Percentiles rank a stretch among this genome's conserved stretches.
phyloP scores from a whole-genome alignment of 2,797 vertebrate species.

The Coracias cyanogaster region DNA sequence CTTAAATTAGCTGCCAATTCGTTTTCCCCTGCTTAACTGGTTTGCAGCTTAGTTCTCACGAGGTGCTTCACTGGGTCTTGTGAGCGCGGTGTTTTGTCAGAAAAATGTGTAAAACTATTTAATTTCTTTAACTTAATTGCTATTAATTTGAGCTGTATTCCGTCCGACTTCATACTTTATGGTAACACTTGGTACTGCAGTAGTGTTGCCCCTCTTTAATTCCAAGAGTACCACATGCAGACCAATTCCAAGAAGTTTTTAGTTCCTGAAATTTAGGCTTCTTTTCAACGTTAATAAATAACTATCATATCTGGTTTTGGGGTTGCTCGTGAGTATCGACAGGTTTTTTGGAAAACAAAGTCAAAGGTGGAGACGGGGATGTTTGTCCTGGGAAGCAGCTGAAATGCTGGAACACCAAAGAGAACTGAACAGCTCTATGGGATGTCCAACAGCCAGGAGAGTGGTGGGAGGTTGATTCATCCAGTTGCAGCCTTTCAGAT shows the following conservation, averaged over 20 bases:
- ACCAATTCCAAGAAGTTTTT: slow-evolving; percentile 5
- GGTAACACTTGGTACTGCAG: slow-evolving; percentile 14
- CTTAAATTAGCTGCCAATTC: background rate
- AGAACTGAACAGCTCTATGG: background rate
- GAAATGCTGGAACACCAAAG: background rate
- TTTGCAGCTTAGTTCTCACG: slow-evolving; percentile 34
- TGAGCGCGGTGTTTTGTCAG: slow-evolving; percentile 44
- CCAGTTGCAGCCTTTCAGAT: background rate
- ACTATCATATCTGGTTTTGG: background rate
- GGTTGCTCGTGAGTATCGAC: slow-evolving; percentile 28
- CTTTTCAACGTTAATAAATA: slow-evolving; percentile 69
- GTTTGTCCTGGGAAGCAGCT: background rate
- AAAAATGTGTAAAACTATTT: slow-evolving; percentile 19
- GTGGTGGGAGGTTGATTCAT: background rate
- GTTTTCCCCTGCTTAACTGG: background rate
- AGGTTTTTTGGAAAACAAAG: background rate
- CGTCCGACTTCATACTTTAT: slow-evolving; percentile 13
- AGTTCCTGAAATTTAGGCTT: slow-evolving; percentile 36
- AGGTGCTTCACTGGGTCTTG: slow-evolving; percentile 38
- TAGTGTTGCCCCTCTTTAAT: background rate
- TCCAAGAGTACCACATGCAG: background rate
- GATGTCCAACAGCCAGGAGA: background rate
- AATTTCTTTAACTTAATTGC: slow-evolving; percentile 47
- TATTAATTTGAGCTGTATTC: slow-evolving; percentile 59
- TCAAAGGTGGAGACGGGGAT: background rate